Base-by-base conservation (phyloP, 35 echinoderm and acorn worm species). In the Apostichopus californicus region DNA sequence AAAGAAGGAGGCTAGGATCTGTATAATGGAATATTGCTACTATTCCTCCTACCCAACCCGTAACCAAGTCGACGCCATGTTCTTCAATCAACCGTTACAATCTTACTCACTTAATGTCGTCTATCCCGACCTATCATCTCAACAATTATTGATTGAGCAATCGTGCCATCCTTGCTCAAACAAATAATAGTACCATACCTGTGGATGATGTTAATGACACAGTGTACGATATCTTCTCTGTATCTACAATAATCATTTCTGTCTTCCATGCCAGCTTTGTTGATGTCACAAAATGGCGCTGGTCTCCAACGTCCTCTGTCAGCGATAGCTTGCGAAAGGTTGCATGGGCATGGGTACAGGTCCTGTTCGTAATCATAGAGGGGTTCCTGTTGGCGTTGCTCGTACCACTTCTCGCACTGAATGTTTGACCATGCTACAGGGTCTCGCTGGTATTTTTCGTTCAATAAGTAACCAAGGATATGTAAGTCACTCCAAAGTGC, bases 321-420 rank as follows among this genome's bases (percentile, higher is more conserved):
- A 8, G 94, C 91, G n/a, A 95, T 78, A 7, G 94, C 94, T 82
- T 93, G 91, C 14, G 86, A 73, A 1, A 95, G 77, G 17, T 92
- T 90, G 71, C 94, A 95, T 12, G 94, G 94, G 77, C 95, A 96
- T 15, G 92, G 88, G 55, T 93, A 61, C 28, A 95, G 60, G 70
- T 96, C 95, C 55, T 92, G 83, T 17, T 77, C 80, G 25, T 92
- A 90, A 28, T 91, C 92, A 61, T 93, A 93, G 12, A 87, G 21
- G 10, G 83, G 82, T 58, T 93, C 92, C 6, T 56, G 77, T 15
- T 83, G 82, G 25, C 80, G 52, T 68, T 78, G 21, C 73, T 93
- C 92, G 57, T 88, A 93, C 92, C 92, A 93, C 18, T 77, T 63
- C 65, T 93, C 92, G 66, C 92, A 93, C 9, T 81, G 82, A 18